A percentile compares a stretch with the other conserved stretches of the same genome.
Evolutionary conservation across 1,140 invertebrate genomes (phyloP).

Genomic region (Drosophila murphyi): DNA sequence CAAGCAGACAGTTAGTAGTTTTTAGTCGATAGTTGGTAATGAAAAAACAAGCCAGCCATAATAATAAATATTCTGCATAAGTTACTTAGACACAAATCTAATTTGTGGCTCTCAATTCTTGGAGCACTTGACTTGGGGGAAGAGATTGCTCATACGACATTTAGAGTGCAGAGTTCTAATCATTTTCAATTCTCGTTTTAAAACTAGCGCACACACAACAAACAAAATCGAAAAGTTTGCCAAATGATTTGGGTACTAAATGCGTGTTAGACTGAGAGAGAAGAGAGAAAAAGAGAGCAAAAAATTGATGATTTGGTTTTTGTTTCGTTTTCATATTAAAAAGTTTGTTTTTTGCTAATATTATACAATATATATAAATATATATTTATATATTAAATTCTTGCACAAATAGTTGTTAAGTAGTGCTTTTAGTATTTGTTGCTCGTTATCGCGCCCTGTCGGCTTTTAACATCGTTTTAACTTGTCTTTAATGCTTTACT

Average conservation of each 20-base stretch:
- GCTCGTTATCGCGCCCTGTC: conserved; percentile 81
- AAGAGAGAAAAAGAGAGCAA: conserved; percentile 59
- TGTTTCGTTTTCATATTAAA: conserved; percentile 55
- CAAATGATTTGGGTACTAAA: conserved; percentile 54
- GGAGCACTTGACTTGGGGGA: conserved; percentile 27
- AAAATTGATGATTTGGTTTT: conserved; percentile 55
- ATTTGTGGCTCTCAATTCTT: conserved; percentile 16
- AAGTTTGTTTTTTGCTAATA: conserved; percentile 64
- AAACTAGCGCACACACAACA: conserved; percentile 77
- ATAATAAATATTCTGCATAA: conserved; percentile 15
- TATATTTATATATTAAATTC: conserved; percentile 50
- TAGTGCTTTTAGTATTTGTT: conserved; percentile 50
- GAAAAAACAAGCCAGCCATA: conserved; percentile 48
- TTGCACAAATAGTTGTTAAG: conserved; percentile 60
- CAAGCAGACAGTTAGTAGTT: conserved; percentile 1
- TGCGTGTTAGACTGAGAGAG: conserved; percentile 42
- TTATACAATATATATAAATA: conserved; percentile 65
- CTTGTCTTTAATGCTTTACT: conserved; percentile 67
- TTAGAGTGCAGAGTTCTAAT: conserved; percentile 33
- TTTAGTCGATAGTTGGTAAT: conserved; percentile 16
- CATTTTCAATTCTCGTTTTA: conserved; percentile 18
- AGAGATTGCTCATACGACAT: conserved; percentile 65
- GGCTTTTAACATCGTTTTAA: conserved; percentile 79
- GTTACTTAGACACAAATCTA: conserved; percentile 66
- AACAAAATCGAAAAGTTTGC: conserved; percentile 72